phyloP scores from a whole-genome alignment of 2,888 invertebrate genomes.

The Vannuccia rotundouncinata region DNA sequence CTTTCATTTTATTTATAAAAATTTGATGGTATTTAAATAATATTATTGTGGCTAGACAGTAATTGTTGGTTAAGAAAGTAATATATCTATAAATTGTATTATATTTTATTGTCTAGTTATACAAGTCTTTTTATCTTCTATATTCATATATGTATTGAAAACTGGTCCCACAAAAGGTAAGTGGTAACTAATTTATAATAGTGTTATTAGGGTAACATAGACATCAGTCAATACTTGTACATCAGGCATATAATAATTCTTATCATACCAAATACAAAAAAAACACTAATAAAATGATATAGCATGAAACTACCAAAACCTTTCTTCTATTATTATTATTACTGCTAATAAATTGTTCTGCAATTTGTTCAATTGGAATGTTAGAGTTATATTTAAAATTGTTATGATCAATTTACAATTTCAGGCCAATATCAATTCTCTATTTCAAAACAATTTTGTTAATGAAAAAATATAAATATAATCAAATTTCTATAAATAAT shows the following conservation, averaged over 20 bases:
- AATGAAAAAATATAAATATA: too few relatives aligned
- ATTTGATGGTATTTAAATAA: background rate
- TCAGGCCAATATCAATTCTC: too few relatives aligned
- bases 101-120: background rate
- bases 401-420: too few relatives aligned
- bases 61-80: background rate
- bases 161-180: background rate
- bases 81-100: background rate
- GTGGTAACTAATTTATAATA: too few relatives aligned
- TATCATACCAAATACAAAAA: background rate
- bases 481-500: too few relatives aligned
- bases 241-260: background rate
- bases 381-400: too few relatives aligned
- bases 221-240: background rate
- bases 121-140: background rate
- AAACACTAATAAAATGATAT: background rate
- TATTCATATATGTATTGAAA: background rate
- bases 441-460: too few relatives aligned
- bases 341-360: background rate
- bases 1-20: background rate
- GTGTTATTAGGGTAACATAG: too few relatives aligned
- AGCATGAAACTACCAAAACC: background rate
- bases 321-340: background rate
- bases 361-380: background rate
- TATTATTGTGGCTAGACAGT: background rate